These are phyloP conservation scores for Caenorhabditis uteleia DNA, from an alignment of 2,888 invertebrate genomes.

Conservation along the genomic window DNA sequence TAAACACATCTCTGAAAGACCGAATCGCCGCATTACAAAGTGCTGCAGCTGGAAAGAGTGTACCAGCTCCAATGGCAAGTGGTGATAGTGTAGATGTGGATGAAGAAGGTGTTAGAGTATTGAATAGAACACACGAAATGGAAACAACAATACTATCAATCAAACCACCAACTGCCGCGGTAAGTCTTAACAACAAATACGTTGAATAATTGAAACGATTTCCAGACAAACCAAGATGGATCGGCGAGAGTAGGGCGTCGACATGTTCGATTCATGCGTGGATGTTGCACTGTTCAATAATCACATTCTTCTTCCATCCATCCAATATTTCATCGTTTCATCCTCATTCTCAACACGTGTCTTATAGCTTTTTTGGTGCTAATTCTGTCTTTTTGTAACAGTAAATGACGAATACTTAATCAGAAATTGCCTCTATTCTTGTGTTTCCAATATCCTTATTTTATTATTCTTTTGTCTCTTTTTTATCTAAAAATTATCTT, in stretches of 20 bases:
- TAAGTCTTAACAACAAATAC: too few species aligned
- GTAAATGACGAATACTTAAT: too few species aligned
- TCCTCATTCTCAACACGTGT: too few species aligned
- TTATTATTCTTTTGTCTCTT: too few species aligned
- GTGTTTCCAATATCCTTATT: too few species aligned
- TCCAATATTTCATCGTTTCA: too few species aligned
- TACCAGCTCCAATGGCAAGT: slow-evolving; percentile 15
- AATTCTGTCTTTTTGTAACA: too few species aligned
- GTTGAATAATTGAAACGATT: neutral
- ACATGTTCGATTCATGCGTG: slow-evolving; percentile 32
- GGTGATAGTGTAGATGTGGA: slow-evolving; percentile 14
- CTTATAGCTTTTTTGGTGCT: too few species aligned
- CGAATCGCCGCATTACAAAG: slow-evolving; percentile 24
- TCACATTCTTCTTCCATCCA: too few species aligned
- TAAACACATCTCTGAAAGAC: slow-evolving; percentile 18
- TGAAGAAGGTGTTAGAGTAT: slow-evolving; percentile 1
- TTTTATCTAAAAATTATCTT: too few species aligned
- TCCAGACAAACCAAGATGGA: slow-evolving; percentile 16
- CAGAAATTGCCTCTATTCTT: too few species aligned
- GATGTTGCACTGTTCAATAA: slow-evolving; percentile 29
- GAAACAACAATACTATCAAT: slow-evolving; percentile 5
- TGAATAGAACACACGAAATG: slow-evolving; percentile 15
- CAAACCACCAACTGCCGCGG: slow-evolving; percentile 4
- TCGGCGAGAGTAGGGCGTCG: slow-evolving; percentile 12
- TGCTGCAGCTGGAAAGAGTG: neutral